Base-by-base conservation (phyloP, 23 tunicate genomes). In the Halocynthia roretzi region DNA sequence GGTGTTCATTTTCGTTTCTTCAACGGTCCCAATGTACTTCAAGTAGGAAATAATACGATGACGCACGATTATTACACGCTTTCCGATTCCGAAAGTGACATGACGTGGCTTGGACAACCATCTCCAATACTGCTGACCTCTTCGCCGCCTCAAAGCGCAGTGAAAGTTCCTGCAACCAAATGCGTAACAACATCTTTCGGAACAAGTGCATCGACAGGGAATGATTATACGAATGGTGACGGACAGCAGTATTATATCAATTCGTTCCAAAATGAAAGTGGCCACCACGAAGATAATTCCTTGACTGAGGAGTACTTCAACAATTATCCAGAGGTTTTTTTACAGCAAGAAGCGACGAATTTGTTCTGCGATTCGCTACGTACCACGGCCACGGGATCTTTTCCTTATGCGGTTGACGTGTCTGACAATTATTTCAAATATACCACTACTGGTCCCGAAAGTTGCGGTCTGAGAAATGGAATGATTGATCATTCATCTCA, bases 131-230 rank as follows among this genome's bases (percentile, higher is more conserved):
- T 65, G 22, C 19, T 65, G 19, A 65, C 70, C 48, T 65, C 70
- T 9, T 65, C 70, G 31, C 70, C 70, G 2, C 70, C 70, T 65
- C 15, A 15, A 65, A 65, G 31, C 31, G 70, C 70, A 1, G 70
- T 65, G 70, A 65, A 65, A 65, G 70, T 65, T 65, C 70, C 70
- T 20, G 70, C 70, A 20, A 65, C 70, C 22, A 11, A 31, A 31
- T 31, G 44, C 44, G 44, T 31, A 31, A 31, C 44, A 31, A 31
- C 44, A 4, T 31, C 44, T 31, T 31, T 31, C 4, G 44, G 70
- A 15, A 20, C 31, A 6, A 40, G 48, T 10, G 70, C 19, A 5
- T 0, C 15, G 19, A 48, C 22, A 20, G 19, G 22, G 22, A 65
- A 65, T 10, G 22, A 10, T 48, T 40, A 10, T 10, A 20, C 48